Base-by-base conservation (phyloP, 2,797 vertebrate genomes). In the Catostomus latipinnis region DNA sequence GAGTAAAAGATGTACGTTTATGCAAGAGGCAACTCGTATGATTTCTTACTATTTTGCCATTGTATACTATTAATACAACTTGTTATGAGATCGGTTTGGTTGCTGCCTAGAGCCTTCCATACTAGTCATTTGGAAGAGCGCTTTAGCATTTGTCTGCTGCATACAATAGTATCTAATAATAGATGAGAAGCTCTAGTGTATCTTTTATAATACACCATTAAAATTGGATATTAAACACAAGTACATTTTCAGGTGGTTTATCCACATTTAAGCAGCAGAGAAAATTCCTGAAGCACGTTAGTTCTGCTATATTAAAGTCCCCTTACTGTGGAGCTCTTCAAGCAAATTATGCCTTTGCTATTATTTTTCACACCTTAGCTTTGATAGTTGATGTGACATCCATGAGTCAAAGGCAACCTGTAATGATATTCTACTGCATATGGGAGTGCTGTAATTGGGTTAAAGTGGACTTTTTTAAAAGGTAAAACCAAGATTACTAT, bases 391-490 rank as follows among this genome's bases (percentile, higher is more conserved):
- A 34, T 60, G 34, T 74, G 60, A 63, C 52, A 53, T 53, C n/a
- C n/a, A 54, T 8, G 34, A 62, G 11, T 81, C 48, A 74, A 70
- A 63, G 34, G 56, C n/a, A 34, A 53, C 18, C 49, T 18, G 6
- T 12, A 70, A 70, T 70, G 8, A 63, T 18, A 71, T 71, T 76
- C 14, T 62, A 13, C 13, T 7, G 52, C 74, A 58, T 43, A 43
- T 76, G 50, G 22, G 12, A 70, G 8, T 11, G 4, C 61, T 71
- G 43, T 66, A 66, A 81, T 45, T 65, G 53, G 18, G 62, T 80
- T 60, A 73, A 0, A 1, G 6, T 18, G 13, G 43, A 43, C 6
- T 50, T 72, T 71, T 46, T 71, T 65, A 56, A 46, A 63, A 8
- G 6, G 22, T 67, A n/a, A 52, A 72, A 60, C 22, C 16, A n/a